Evolutionary conservation across 2,888 invertebrate genomes (phyloP).

Genomic region (Augiades crinisus): DNA sequence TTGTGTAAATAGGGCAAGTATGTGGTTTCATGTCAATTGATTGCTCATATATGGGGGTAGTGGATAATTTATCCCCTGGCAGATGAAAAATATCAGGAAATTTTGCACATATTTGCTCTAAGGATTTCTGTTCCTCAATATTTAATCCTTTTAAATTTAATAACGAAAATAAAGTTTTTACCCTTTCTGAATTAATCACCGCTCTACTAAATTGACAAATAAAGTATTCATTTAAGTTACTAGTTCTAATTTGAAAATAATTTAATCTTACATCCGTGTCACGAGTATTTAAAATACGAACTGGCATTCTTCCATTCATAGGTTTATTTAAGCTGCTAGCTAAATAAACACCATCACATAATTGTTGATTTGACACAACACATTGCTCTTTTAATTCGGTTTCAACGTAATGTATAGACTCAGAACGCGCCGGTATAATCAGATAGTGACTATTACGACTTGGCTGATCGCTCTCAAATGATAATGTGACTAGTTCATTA

Average conservation of each 20-base stretch:
- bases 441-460: neutral
- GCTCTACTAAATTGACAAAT: slow-evolving; percentile 27
- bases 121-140: slow-evolving; percentile 3
- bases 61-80: slow-evolving; percentile 22
- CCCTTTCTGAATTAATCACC: neutral
- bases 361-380: slow-evolving; percentile 29
- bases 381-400: slow-evolving; percentile 16
- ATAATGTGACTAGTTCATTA: neutral
- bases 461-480: neutral
- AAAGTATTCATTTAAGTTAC: slow-evolving; percentile 24
- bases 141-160: slow-evolving; percentile 20
- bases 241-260: slow-evolving; percentile 15
- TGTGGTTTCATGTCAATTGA: slow-evolving; percentile 4
- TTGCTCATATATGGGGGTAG: slow-evolving; percentile 15
- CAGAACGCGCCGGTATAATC: slow-evolving; percentile 27
- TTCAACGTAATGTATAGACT: slow-evolving; percentile 29
- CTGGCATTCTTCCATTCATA: slow-evolving; percentile 27
- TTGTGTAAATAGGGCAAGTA: slow-evolving; percentile 1
- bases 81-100: slow-evolving; percentile 24
- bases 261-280: slow-evolving; percentile 27
- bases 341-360: slow-evolving; percentile 31
- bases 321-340: slow-evolving; percentile 28
- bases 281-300: slow-evolving; percentile 31
- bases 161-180: slow-evolving; percentile 19
- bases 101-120: slow-evolving; percentile 21